Base-by-base conservation (phyloP, 30 jellyfish, hydroid and myxozoan genomes). In the Hydractinia echinata region DNA sequence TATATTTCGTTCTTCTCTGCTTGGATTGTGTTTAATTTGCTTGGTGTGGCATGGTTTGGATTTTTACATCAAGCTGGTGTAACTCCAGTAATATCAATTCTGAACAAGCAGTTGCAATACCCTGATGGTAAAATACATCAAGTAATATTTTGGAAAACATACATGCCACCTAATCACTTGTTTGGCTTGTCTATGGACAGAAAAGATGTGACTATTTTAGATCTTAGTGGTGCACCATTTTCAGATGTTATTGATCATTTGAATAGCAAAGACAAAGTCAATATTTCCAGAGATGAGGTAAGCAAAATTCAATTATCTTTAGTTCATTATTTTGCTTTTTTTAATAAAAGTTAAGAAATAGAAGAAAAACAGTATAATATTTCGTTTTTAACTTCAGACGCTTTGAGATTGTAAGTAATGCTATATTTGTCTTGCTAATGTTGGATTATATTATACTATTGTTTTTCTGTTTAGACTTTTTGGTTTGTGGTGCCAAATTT, bases 61-160 rank as follows among this genome's bases (percentile, higher is more conserved):
- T 90, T 85, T 77, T 79, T 79, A 15, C 97, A 90, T 53, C 97
- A 90, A 86, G 97, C 89, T 16, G 97, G 97, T 13, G 20, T 90
- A 6, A 14, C 77, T 53, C 94, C 97, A 18, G 85, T 94, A 39
- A 53, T 90, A 66, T 77, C 88, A 1, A 67, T 76, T 54, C 81
- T 90, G 48, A 79, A 83, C 52, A 69, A n/a, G 19, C 71, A 56
- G 5, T 68, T 60, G 20, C 64, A 66, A 14, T 48, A 50, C 64
- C 5, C 61, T 9, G n/a, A 19, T 8, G 30, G 6, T 10, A 60
- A 15, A 10, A 6, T 81, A 13, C 51, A 73, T 62, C 61, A 81
- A 4, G 13, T 89, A 8, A 14, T 90, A 13, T 85, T 85, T 66
- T 90, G 97, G 97, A 51, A 83, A 62, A 90, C 97, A 53, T 90